Conservation (phyloP, 1,140 invertebrate species). For the Lucilia cuprina region DNA sequence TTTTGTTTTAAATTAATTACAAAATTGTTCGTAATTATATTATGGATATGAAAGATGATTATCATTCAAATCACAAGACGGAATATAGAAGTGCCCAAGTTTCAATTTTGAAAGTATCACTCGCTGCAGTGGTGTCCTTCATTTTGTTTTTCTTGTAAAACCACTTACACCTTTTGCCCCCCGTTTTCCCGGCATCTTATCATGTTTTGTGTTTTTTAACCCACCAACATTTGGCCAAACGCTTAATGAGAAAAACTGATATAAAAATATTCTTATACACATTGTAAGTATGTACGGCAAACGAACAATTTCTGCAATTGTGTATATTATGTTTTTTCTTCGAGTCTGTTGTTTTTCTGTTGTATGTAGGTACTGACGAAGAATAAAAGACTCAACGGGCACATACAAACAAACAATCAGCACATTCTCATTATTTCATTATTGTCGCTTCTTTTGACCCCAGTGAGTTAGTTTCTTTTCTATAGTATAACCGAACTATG, state of each 20-base stretch:
- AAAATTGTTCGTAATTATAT: not conserved
- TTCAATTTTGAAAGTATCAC: not conserved
- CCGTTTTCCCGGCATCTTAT: not conserved
- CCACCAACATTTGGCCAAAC: not conserved
- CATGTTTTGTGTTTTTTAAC: not conserved
- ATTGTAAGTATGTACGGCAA: not conserved
- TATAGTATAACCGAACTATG: not conserved
- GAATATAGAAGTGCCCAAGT: too few relatives aligned
- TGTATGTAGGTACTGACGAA: too few relatives aligned
- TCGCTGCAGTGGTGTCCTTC: not conserved
- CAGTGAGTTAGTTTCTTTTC: not conserved
- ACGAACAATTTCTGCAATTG: not conserved
- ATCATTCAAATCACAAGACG: too few relatives aligned
- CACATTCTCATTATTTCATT: not conserved
- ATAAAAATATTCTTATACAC: not conserved
- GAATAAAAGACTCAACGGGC: too few relatives aligned
- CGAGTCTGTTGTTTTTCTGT: too few relatives aligned
- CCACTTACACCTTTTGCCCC: conserved; percentile 19
- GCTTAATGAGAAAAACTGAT: not conserved
- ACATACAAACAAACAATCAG: too few relatives aligned
- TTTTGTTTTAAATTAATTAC: not conserved
- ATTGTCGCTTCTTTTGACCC: conserved; percentile 1
- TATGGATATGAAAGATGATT: too few relatives aligned
- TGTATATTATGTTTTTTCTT: not conserved
- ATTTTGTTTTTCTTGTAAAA: conserved; percentile 37